Base-by-base conservation (phyloP, 2,888 invertebrate genomes). In the Lobophora halterata region DNA sequence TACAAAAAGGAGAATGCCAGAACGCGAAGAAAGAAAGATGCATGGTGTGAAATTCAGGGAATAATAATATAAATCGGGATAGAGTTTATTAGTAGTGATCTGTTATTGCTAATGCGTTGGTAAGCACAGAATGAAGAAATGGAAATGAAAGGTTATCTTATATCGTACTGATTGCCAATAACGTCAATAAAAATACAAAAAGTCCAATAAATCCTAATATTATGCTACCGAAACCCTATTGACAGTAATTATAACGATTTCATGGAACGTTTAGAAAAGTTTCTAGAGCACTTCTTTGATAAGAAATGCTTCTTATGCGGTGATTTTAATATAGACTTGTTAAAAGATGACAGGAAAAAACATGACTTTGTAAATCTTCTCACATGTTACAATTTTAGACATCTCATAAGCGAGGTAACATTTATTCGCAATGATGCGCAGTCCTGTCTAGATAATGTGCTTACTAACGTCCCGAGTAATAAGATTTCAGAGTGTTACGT, bases 191-290 rank as follows among this genome's bases (percentile, higher is more conserved):
- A n/a, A n/a, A n/a, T n/a, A n/a, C n/a, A n/a, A n/a, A n/a, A 32
- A 8, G 3, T n/a, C 7, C 24, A 20, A 39, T 36, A 38, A 32
- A 34, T 38, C 18, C 19, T 11, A 19, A 35, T n/a, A n/a, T n/a
- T n/a, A n/a, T 12, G 12, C 2, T 21, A 30, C 10, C 12, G 30
- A 4, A 14, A 8, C 9, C 30, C 30, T 2, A 13, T 8, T 1
- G 8, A 29, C 1, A 29, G 10, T 1, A 29, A 29, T 3, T 20
- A 20, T 20, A 8, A 30, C n/a, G 30, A 21, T 7, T 30, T 30
- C 10, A 8, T 30, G 1, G 6, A 6, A 4, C 3, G 4, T 6
- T 5, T 30, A 1, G 30, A 30, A 21, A 9, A 2, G 2, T n/a
- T 30, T 5, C 14, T 30, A 7, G 30, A 30, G 4, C 21, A 30